phyloP scores from a whole-genome alignment of 2,113 vertebrate species.

The Psephotus haematonotus region DNA sequence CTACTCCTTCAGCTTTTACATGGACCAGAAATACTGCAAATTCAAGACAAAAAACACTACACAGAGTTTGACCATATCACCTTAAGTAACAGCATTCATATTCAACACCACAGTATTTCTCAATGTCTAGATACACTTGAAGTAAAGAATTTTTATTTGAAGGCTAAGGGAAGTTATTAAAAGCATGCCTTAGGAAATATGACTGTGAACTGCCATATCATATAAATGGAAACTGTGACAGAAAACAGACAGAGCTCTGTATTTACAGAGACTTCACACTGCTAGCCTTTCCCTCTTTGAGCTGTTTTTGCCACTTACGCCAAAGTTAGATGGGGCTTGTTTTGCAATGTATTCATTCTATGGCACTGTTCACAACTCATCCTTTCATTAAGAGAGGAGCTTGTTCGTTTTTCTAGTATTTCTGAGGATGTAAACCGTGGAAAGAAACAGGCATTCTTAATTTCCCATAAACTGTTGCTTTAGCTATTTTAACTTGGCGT shows the following conservation, averaged over 20 bases:
- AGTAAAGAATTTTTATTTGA: background rate
- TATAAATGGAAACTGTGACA: conserved; percentile 20
- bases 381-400: background rate
- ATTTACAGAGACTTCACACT: background rate
- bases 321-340: background rate
- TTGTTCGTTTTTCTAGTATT: conserved; percentile 10
- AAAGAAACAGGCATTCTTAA: background rate
- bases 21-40: background rate
- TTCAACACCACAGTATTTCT: background rate
- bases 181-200: background rate
- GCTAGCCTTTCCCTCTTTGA: background rate
- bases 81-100: background rate
- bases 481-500: conserved; percentile 20
- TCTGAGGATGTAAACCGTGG: background rate
- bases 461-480: conserved; percentile 9
- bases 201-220: background rate
- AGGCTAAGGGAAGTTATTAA: background rate
- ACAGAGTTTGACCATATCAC: background rate
- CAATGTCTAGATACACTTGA: background rate
- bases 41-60: background rate
- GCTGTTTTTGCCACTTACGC: background rate
- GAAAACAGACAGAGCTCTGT: background rate
- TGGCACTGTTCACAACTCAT: background rate
- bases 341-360: background rate
- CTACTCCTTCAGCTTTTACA: background rate